These are phyloP conservation scores for Epinotia brunnichana DNA, from an alignment of 2,888 invertebrate genomes.

Conservation along the genomic window DNA sequence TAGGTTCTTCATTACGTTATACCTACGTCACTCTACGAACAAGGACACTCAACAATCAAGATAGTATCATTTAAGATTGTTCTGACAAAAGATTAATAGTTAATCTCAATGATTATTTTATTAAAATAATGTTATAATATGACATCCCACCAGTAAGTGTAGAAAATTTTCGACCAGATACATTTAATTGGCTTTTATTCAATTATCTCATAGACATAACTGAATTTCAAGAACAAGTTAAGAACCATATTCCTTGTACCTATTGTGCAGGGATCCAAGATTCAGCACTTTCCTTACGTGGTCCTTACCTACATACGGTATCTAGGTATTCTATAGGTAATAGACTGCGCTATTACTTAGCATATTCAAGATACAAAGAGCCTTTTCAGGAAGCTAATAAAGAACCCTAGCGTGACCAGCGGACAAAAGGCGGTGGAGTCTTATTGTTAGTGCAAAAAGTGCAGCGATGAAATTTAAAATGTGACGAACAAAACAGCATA, in stretches of 20 bases:
- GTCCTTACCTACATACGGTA: background rate
- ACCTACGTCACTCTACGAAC: too few species aligned
- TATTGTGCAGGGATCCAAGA: background rate
- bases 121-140: too few species aligned
- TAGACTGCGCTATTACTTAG: constrained; percentile 33
- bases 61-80: too few species aligned
- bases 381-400: constrained; percentile 43
- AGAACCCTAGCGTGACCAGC: constrained; percentile 37
- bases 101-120: too few species aligned
- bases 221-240: background rate
- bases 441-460: constrained; percentile 38
- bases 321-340: constrained; percentile 7
- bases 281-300: background rate
- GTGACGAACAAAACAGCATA: background rate
- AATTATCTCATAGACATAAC: background rate
- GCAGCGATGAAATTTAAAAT: constrained; percentile 16
- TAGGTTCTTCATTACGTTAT: too few species aligned
- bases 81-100: too few species aligned
- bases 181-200: too few species aligned
- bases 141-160: too few species aligned
- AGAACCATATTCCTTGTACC: background rate
- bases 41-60: too few species aligned
- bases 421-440: constrained; percentile 32
- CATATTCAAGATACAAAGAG: constrained; percentile 31
- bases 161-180: too few species aligned